Evolutionary conservation across 2,113 vertebrate species (phyloP).

Genomic region (Nannobrachium achirus): DNA sequence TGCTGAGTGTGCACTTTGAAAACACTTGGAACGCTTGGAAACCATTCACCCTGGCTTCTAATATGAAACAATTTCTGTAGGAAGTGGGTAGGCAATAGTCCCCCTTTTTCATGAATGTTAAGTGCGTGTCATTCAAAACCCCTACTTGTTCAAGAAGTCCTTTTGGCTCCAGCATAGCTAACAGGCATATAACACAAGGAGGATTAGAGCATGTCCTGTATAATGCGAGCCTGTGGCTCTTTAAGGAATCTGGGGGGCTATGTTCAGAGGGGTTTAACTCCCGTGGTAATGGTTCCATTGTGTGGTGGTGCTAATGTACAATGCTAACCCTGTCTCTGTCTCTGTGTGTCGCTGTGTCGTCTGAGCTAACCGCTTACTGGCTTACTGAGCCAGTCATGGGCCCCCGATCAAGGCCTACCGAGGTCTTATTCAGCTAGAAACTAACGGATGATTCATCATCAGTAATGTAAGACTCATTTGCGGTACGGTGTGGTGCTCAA

Average conservation of each 20-base stretch:
- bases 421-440: not conserved
- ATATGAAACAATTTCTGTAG: constrained; percentile 46
- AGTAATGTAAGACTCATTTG: not conserved
- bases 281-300: constrained; percentile 35
- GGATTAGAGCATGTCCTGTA: constrained; percentile 41
- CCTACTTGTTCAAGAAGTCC: constrained; percentile 28
- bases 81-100: constrained; percentile 10
- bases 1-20: not conserved
- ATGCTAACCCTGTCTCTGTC: constrained; percentile 19
- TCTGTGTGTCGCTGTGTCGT: not conserved
- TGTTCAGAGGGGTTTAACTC: constrained; percentile 1
- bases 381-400: constrained; percentile 8
- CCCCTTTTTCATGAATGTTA: constrained; percentile 21
- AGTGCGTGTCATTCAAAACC: constrained; percentile 36
- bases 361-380: not conserved
- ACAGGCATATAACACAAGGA: constrained; percentile 33
- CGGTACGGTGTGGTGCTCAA: not conserved
- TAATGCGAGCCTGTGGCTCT: constrained; percentile 39
- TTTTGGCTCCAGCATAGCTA: constrained; percentile 36
- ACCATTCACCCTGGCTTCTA: not conserved
- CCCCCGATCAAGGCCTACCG: not conserved
- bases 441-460: not conserved
- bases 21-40: not conserved
- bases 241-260: constrained; percentile 20
- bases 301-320: constrained; percentile 34